Base-by-base conservation (phyloP, 2,797 vertebrate species). In the Bradypodion ventrale region DNA sequence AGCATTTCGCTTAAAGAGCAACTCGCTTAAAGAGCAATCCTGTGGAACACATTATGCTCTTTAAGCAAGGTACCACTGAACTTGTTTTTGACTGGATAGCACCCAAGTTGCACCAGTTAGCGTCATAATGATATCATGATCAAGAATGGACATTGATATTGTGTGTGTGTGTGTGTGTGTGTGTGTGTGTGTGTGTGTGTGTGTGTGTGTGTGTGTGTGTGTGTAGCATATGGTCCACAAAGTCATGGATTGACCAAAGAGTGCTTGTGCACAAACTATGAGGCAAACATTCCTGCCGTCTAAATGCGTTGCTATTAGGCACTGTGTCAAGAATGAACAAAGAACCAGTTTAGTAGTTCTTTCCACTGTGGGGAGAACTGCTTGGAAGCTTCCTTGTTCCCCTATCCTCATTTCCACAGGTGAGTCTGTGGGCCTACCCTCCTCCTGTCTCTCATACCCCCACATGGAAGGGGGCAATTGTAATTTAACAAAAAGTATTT, bases 261-360 rank as follows among this genome's bases (percentile, higher is more conserved):
- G 86, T 80, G 79, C 78, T 93, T 92, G 89, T 84, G 85, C 82
- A 78, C 80, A 76, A 77, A 73, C 89, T 91, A 84, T 83, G 92
- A 87, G 78, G 85, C 90, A 93, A 93, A 92, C 89, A 91, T 93
- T 93, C 89, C 88, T 91, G 79, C 79, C 87, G 83, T 85, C 66
- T 83, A 66, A 84, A 72, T 32, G 79, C 87, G 88, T 75, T 81
- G 77, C 73, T 91, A 72, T 88, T 16, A 89, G 86, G 89, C 88
- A 92, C 84, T 32, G 69, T 85, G 89, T 91, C 93, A 93, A 92
- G 87, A 83, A 3, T 68, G 86, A 90, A 94, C 86, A 93, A 93
- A 93, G 91, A 94, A 49, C 80, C 84, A 91, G 49, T 94, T 91
- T 86, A 94, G 90, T 76, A 87, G 52, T 66, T 75, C 73, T 84